Conservation (phyloP, 1,140 invertebrate genomes). For the Diachasma alloeum region DNA sequence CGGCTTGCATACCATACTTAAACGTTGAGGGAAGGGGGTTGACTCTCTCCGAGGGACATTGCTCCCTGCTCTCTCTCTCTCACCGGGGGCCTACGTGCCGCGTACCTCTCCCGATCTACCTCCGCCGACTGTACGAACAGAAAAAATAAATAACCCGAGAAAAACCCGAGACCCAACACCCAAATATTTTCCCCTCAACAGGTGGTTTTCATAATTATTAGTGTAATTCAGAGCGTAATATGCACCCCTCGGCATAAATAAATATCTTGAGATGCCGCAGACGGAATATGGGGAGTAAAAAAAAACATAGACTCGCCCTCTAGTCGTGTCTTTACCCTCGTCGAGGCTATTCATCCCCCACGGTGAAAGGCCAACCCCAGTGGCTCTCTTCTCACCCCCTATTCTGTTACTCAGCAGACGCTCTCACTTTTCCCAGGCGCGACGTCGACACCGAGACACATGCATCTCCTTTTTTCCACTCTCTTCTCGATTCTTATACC, state of each 20-base stretch:
- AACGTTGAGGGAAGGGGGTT: constrained; percentile 55
- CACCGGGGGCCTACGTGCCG: constrained; percentile 10
- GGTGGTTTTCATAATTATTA: background rate
- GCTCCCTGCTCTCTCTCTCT: constrained; percentile 47
- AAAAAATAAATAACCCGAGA: background rate
- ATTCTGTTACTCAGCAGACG: background rate
- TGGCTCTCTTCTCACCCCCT: background rate
- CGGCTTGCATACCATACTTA: constrained; percentile 59
- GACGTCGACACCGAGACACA: background rate
- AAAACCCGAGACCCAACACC: background rate
- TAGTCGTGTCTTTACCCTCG: background rate
- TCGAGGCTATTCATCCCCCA: background rate
- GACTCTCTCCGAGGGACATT: constrained; percentile 56
- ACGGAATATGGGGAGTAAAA: background rate
- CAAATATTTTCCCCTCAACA: background rate
- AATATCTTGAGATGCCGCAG: background rate
- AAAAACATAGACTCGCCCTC: background rate
- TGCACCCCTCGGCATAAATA: background rate
- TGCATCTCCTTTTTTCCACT: background rate
- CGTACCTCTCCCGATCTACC: constrained; percentile 15
- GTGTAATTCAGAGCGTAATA: background rate
- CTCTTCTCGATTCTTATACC: background rate
- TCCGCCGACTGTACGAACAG: background rate
- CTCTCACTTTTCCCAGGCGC: constrained; percentile 10
- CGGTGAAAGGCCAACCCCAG: background rate